Base-by-base conservation (phyloP, 2,113 vertebrate species). In the Cairina moschata region DNA sequence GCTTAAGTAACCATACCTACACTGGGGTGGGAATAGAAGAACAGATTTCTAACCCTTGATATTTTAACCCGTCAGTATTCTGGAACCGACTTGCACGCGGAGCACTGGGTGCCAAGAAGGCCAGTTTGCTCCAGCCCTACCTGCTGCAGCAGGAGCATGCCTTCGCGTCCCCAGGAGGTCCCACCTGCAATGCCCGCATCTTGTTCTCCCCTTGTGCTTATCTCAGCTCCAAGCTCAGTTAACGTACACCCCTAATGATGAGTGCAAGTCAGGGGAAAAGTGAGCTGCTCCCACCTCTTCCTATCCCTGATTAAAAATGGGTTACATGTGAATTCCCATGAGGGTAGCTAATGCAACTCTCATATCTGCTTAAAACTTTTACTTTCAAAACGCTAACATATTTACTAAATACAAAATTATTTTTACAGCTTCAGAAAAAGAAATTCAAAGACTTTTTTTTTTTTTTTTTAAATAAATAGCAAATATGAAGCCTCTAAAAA, bases 161-260 rank as follows among this genome's bases (percentile, higher is more conserved):
- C n/a, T 14, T 7, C 52, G 13, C 1, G 6, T 8, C 59, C 71
- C 54, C 29, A 8, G 36, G 65, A 52, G 55, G 14, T 17, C 44
- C 54, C 34, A 73, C 59, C 60, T 14, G 21, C 60, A 38, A 15
- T 2, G 9, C 15, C 25, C 22, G 8, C 15, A 4, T 10, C 29
- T 34, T 13, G 25, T 7, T 25, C 48, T 36, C 32, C 68, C 69
- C 28, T 34, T 34, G 38, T 5, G 59, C 26, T 25, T 7, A 44
- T 8, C 38, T 18, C 26, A 3, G 59, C 8, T 1, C 4, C 32
- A 5, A 15, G 11, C 34, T 11, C 72, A 31, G 11, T 17, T 59
- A 72, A 28, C 0, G 1, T 2, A 9, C 3, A 21, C 6, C 44
- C 29, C 42, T 72, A 25, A 59, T 6, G 42, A 68, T 7, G 36